Evolutionary conservation across 1,140 invertebrate species (phyloP).

Genomic region (Hylaeus volcanicus): DNA sequence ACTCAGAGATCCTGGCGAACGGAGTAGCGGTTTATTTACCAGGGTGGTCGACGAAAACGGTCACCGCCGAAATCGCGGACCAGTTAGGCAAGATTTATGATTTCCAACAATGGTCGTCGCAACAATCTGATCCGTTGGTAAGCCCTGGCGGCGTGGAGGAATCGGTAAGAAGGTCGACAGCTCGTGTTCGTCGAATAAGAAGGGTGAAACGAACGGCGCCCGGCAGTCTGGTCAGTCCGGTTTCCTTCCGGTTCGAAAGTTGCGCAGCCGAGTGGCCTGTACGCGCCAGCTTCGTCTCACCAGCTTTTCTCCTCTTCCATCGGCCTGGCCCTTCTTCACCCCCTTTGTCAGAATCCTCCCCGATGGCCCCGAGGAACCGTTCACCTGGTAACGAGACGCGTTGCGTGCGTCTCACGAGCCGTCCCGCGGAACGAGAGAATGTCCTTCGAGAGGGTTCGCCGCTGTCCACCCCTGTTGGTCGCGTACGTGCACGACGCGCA

Average conservation of each 20-base stretch:
- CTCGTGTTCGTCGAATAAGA: slow-evolving; percentile 47
- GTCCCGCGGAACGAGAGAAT: slow-evolving; percentile 28
- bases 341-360: slow-evolving; percentile 18
- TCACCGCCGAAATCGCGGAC: slow-evolving; percentile 17
- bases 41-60: not conserved
- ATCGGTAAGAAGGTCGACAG: slow-evolving; percentile 40
- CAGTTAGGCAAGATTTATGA: slow-evolving; percentile 45
- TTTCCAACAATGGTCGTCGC: slow-evolving; percentile 7
- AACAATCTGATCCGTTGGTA: slow-evolving; percentile 30
- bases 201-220: slow-evolving; percentile 72
- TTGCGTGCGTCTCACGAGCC: slow-evolving; percentile 65
- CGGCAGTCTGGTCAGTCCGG: slow-evolving; percentile 74
- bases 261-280: slow-evolving; percentile 62
- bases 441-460: slow-evolving; percentile 44
- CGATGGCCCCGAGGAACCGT: slow-evolving; percentile 18
- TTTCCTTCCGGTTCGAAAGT: slow-evolving; percentile 69
- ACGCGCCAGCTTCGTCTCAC: slow-evolving; percentile 40
- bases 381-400: slow-evolving; percentile 35
- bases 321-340: not conserved
- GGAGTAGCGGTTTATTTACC: slow-evolving; percentile 1
- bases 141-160: not conserved
- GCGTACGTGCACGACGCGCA: slow-evolving; percentile 49
- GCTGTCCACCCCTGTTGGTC: slow-evolving; percentile 24
- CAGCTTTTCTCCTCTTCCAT: not conserved
- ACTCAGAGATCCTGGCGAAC: too few relatives aligned